Percentiles rank a stretch among this genome's conserved stretches.
These are phyloP conservation scores for Cervus canadensis DNA, from an alignment of 2,113 vertebrate species.

Conservation along the genomic window DNA sequence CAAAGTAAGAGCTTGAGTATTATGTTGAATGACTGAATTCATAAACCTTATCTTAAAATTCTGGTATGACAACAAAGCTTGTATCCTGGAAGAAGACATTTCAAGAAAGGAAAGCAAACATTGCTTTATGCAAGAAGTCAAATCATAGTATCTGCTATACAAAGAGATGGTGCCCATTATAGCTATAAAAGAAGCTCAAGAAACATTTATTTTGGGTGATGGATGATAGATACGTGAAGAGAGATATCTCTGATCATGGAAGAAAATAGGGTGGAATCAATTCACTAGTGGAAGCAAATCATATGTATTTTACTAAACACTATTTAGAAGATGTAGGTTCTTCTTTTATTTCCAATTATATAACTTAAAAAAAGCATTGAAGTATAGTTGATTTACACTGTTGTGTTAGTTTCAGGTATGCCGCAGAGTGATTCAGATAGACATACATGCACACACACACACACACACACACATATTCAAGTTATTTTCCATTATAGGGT, in stretches of 20 bases:
- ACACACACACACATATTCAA: not conserved
- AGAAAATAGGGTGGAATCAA: constrained; percentile 35
- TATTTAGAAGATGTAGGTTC: not conserved
- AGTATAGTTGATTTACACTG: not conserved
- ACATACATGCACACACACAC: not conserved
- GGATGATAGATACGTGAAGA: not conserved
- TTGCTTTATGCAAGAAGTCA: not conserved
- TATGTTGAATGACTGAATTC: not conserved
- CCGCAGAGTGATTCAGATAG: not conserved
- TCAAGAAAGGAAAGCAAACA: constrained; percentile 15
- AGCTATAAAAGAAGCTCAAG: not conserved
- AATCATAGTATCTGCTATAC: not conserved
- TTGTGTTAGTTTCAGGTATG: not conserved
- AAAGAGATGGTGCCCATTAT: not conserved
- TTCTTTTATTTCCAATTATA: not conserved
- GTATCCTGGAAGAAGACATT: not conserved
- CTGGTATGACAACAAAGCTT: not conserved
- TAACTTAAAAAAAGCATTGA: not conserved
- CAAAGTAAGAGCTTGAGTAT: not conserved
- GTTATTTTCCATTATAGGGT: not conserved
- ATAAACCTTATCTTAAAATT: not conserved
- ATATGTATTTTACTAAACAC: not conserved
- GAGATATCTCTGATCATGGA: not conserved
- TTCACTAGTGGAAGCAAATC: constrained; percentile 44
- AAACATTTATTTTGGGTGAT: not conserved